phyloP scores from a whole-genome alignment of 35 echinoderm and acorn worm genomes.

The Heliocidaris tuberculata region DNA sequence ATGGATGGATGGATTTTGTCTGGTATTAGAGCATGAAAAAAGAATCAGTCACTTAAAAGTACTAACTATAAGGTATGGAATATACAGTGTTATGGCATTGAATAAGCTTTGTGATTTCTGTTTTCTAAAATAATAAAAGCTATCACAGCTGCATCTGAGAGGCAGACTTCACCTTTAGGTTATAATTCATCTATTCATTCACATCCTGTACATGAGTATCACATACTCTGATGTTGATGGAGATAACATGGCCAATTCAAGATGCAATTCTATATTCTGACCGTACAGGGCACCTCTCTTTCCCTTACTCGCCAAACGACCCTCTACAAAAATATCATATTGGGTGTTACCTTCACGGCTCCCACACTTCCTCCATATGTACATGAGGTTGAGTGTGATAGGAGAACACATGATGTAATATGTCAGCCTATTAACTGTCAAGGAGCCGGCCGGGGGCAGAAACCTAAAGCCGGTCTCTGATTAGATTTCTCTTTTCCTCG shows the following conservation, averaged over 20 bases:
- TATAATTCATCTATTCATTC: too few species aligned
- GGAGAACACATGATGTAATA: not conserved
- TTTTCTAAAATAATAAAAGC: too few species aligned
- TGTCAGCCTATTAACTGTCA: not conserved
- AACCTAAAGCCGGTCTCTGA: not conserved
- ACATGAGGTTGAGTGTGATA: not conserved
- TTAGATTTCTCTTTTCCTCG: conserved; percentile 1
- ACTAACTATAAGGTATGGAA: too few species aligned
- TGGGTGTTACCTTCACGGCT: not conserved
- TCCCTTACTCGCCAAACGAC: not conserved
- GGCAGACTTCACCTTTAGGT: too few species aligned
- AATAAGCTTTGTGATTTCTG: too few species aligned
- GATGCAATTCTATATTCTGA: not conserved
- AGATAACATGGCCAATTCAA: not conserved
- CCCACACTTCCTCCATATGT: not conserved
- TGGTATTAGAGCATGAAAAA: too few species aligned
- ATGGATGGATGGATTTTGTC: not conserved
- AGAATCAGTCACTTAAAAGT: too few species aligned
- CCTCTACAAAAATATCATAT: not conserved
- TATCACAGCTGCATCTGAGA: too few species aligned
- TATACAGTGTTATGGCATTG: too few species aligned
- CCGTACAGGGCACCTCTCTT: not conserved
- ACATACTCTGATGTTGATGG: not conserved
- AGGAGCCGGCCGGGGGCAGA: not conserved
- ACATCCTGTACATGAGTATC: not conserved